Evolutionary conservation across 2,797 vertebrate species (phyloP).

Genomic region (Jordanella pulchra): DNA sequence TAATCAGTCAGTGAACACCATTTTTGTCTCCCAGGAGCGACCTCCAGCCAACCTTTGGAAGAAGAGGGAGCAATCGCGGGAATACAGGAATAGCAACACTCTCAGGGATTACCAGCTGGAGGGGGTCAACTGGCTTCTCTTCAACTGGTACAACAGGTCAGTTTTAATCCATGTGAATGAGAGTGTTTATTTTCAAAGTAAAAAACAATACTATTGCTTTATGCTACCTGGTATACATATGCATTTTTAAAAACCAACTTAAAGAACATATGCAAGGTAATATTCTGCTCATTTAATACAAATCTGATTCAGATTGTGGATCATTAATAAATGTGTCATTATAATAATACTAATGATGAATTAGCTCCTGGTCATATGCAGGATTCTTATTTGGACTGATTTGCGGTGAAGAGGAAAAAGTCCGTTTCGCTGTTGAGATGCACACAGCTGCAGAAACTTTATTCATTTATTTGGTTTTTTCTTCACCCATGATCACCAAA

Average conservation of each 20-base stretch:
- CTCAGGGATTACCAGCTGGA: slow-evolving; percentile 99
- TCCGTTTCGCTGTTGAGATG: slow-evolving; percentile 51
- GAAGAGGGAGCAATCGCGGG: slow-evolving; percentile 94
- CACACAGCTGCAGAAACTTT: slow-evolving; percentile 34
- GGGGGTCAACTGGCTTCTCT: slow-evolving; percentile 98
- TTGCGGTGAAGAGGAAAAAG: slow-evolving; percentile 37
- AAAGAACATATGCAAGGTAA: not conserved
- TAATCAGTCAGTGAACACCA: not conserved
- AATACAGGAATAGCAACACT: slow-evolving; percentile 96
- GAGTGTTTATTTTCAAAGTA: not conserved
- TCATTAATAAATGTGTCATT: slow-evolving; percentile 42
- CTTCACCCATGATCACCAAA: slow-evolving; percentile 40
- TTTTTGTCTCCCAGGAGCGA: slow-evolving; percentile 83
- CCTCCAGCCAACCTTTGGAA: slow-evolving; percentile 95
- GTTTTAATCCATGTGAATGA: slow-evolving; percentile 25
- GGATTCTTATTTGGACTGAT: not conserved
- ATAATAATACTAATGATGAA: slow-evolving; percentile 36
- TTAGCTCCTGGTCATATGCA: not conserved
- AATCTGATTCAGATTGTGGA: slow-evolving; percentile 14
- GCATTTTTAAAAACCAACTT: not conserved
- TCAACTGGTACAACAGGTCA: slow-evolving; percentile 99
- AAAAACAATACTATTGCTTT: not conserved
- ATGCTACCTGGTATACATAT: too few species aligned
- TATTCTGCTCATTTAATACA: slow-evolving; percentile 28
- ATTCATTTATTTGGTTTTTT: slow-evolving; percentile 14